Conservation (phyloP, 2,113 vertebrate species). For the Callospermophilus lateralis region DNA sequence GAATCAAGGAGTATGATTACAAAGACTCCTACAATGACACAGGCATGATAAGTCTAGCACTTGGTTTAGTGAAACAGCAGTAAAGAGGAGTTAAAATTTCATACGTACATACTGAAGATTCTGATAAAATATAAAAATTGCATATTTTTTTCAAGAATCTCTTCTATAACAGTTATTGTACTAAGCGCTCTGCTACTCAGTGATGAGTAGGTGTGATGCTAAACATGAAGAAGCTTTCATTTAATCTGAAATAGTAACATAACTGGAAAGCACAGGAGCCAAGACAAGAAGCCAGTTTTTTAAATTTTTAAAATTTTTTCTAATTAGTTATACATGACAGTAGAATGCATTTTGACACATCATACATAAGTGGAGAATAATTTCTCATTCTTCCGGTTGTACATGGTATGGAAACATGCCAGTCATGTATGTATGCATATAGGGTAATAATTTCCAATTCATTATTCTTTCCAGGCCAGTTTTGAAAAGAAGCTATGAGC, state of each 20-base stretch:
- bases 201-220: neutral
- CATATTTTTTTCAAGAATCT: neutral
- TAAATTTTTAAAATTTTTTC: too few relatives aligned
- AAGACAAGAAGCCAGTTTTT: neutral
- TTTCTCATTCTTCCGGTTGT: too few relatives aligned
- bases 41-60: neutral
- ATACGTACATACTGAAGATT: neutral
- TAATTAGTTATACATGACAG: too few relatives aligned
- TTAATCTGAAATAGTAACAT: conserved; percentile 32
- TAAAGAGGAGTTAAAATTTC: neutral
- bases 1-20: neutral
- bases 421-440: too few relatives aligned
- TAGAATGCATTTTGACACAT: too few relatives aligned
- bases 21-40: neutral
- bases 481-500: neutral
- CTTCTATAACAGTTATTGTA: neutral
- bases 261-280: neutral
- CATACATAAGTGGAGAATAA: too few relatives aligned
- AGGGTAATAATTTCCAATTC: too few relatives aligned
- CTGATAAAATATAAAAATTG: neutral
- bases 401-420: too few relatives aligned
- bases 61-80: neutral
- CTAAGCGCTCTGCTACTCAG: neutral
- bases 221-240: neutral
- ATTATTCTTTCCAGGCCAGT: neutral